Evolutionary conservation across 2,888 invertebrate genomes (phyloP), one percentile per base, ranked within the genome.

Genomic region (Thera obeliscata): DNA sequence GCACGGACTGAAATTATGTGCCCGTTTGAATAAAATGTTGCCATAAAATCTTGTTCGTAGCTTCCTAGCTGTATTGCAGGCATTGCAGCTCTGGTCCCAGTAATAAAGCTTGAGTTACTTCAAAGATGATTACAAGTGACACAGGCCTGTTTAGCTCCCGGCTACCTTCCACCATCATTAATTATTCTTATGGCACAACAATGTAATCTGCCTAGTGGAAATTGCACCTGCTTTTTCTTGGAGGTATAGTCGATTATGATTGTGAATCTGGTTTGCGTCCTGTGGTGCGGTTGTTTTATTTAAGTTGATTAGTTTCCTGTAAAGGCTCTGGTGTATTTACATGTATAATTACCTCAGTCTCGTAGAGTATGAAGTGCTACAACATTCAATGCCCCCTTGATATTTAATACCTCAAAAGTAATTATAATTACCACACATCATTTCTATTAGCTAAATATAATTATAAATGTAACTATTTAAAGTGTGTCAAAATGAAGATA

Each of bases 151-250:
- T 72, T 67, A 79, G 83, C 84, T 81, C 80, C 85, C 82, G 82
- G 83, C 82, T 82, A 82, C 81, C 81, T 82, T 87, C 86, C 84
- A 74, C 81, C 80, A 81, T 84, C 86, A 83, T 84, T 88, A 87
- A 86, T 86, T 87, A 89, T 87, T 84, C 86, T 81, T 82, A 80
- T 79, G 80, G 82, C 81, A 81, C 83, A 80, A 83, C 83, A 83
- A 71, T 85, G 82, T 80, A 83, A 85, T 85, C 82, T 81, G 79
- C 79, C 78, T 82, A 80, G 79, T 81, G 71, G 74, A 74, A 74
- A 75, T 81, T 81, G 82, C 84, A 81, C 82, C 81, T 83, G 83
- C 81, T 84, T 86, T 84, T 84, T 79, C 71, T 71, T 60, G 52
- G 61, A 52, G 57, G 61, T 46, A 61, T 50, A 64, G 35, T 61